phyloP scores from a whole-genome alignment of 2,888 invertebrate species.

The Phaedon cochleariae region DNA sequence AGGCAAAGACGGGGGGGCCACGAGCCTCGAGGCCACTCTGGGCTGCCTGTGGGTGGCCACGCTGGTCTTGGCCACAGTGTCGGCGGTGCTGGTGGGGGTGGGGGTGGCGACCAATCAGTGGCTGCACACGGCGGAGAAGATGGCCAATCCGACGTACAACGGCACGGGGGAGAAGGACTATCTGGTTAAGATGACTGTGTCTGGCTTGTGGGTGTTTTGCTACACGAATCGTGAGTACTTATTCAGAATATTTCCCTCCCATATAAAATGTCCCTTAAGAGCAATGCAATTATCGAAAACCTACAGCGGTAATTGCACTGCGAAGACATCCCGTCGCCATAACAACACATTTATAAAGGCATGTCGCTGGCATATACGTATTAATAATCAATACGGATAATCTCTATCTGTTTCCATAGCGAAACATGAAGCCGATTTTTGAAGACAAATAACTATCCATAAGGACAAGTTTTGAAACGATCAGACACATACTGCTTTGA shows the following conservation, averaged over 20 bases:
- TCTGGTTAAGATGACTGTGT: conserved; percentile 77
- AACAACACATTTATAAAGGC: too few relatives aligned
- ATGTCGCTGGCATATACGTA: too few relatives aligned
- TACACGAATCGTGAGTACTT: conserved; percentile 78
- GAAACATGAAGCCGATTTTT: too few relatives aligned
- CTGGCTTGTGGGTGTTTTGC: conserved; percentile 84
- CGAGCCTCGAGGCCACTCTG: conserved; percentile 68
- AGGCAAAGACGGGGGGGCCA: conserved; percentile 50
- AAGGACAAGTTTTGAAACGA: too few relatives aligned
- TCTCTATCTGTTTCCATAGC: too few relatives aligned
- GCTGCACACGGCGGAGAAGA: conserved; percentile 87
- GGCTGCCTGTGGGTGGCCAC: conserved; percentile 71
- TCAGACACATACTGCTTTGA: too few relatives aligned
- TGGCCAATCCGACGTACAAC: conserved; percentile 80
- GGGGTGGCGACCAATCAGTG: conserved; percentile 84
- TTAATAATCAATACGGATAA: too few relatives aligned
- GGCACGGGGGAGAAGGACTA: conserved; percentile 78
- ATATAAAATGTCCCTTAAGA: too few relatives aligned
- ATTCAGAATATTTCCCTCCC: not conserved
- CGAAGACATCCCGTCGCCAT: too few relatives aligned
- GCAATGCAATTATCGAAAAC: not conserved
- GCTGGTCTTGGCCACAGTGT: conserved; percentile 74
- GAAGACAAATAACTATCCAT: too few relatives aligned
- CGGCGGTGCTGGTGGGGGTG: conserved; percentile 75
- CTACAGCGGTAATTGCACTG: too few relatives aligned